A percentile compares a stretch with the other conserved stretches of the same genome.
These are phyloP conservation scores for Drosophila quinaria DNA, from an alignment of 2,888 invertebrate species.

Conservation along the genomic window DNA sequence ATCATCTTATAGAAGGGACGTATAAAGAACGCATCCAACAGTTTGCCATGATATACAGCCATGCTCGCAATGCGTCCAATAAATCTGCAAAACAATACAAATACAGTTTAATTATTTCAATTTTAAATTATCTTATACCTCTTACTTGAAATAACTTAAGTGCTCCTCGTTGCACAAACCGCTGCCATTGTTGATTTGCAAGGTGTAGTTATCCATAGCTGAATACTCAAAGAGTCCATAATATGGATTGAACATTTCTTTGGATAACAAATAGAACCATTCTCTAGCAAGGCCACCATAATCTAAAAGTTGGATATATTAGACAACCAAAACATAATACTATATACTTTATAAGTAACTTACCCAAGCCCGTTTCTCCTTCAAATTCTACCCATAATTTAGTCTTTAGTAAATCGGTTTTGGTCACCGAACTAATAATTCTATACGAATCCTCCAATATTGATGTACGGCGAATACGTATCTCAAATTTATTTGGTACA, in stretches of 20 bases:
- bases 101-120: not conserved
- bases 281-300: slow-evolving; percentile 98
- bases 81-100: slow-evolving; percentile 87
- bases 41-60: slow-evolving; percentile 99
- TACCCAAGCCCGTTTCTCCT: slow-evolving; percentile 95
- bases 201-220: slow-evolving; percentile 99
- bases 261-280: slow-evolving; percentile 99
- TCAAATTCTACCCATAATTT: slow-evolving; percentile 99
- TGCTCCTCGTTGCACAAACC: slow-evolving; percentile 99
- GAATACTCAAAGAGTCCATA: slow-evolving; percentile 99
- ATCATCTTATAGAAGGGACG: slow-evolving; percentile 99
- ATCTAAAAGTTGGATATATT: slow-evolving; percentile 86
- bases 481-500: slow-evolving; percentile 99
- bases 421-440: slow-evolving; percentile 95
- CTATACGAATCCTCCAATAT: slow-evolving; percentile 99
- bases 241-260: slow-evolving; percentile 99
- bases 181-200: slow-evolving; percentile 99
- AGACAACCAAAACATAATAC: not conserved
- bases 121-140: not conserved
- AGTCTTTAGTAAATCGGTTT: slow-evolving; percentile 97
- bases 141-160: slow-evolving; percentile 95
- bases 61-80: slow-evolving; percentile 99
- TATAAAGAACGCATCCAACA: slow-evolving; percentile 99
- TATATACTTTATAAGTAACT: slow-evolving; percentile 49
- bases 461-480: slow-evolving; percentile 95